Base-by-base conservation (phyloP, 2,888 invertebrate genomes). In the Rhagophthalmus giganteus region DNA sequence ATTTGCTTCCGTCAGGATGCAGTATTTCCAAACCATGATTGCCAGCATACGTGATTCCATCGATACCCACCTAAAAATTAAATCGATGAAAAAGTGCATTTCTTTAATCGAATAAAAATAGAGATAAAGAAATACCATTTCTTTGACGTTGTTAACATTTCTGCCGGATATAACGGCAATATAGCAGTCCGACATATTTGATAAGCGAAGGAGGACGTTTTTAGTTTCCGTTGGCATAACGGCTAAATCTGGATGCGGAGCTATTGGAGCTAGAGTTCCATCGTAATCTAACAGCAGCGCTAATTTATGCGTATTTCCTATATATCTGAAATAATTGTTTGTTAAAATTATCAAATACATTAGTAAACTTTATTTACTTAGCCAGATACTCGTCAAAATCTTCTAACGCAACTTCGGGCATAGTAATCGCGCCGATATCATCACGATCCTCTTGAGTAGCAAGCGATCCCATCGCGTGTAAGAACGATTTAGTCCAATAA, bases 341-440 rank as follows among this genome's bases (percentile, higher is more conserved):
- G 8, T 27, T 27, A 9, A 27, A 5, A 20, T 5, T 20, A 20
- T 20, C 20, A 5, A 20, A 20, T 20, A 20, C 20, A 20, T 27
- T 9, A 27, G 9, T 27, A 2, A 39, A 4, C n/a, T 20, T 27
- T 20, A 78, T 84, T 79, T 79, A 91, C 88, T 90, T 90, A 55
- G 88, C 84, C 45, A 93, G 78, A 68, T 92, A 92, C 72, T 91
- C 90, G 68, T 93, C 91, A 69, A 93, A 93, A 73, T 93, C 92
- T 64, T 93, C 91, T 66, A 92, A 83, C 3, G 90, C 90, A n/a
- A 92, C 88, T 0, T 92, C 92, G 57, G 90, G 90, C 88, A 93
- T 90, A 14, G 84, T 87, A 0, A 90, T 88, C 2, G 89, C 88
- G 8, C 90, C 87, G 38, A 90, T 84, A 57, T 90, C 89, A 62